phyloP scores from a whole-genome alignment of 2,888 invertebrate genomes.

The Acleris laterana region DNA sequence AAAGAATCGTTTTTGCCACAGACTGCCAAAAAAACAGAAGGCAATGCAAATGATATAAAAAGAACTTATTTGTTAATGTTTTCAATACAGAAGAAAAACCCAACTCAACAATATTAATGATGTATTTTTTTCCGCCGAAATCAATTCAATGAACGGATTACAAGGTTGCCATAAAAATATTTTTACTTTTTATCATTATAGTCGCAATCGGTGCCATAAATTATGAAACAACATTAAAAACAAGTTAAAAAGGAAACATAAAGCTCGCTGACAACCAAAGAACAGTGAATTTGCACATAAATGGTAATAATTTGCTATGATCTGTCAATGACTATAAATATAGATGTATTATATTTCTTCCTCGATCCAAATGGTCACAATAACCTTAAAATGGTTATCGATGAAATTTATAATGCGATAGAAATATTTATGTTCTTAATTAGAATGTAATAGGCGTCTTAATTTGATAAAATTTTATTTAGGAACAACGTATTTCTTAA shows the following conservation, averaged over 20 bases:
- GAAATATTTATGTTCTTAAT: conserved; percentile 50
- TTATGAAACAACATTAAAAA: conserved; percentile 39
- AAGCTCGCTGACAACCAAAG: conserved; percentile 46
- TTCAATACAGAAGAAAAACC: conserved; percentile 31
- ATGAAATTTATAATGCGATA: conserved; percentile 53
- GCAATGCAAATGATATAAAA: conserved; percentile 22
- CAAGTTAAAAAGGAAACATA: conserved; percentile 39
- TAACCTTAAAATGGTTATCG: conserved; percentile 47
- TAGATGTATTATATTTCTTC: conserved; percentile 48
- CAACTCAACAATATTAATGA: conserved; percentile 34
- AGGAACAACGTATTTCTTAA: neutral
- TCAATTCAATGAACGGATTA: conserved; percentile 37
- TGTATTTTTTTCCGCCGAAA: conserved; percentile 34
- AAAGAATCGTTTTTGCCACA: neutral
- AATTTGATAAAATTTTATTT: conserved; percentile 35
- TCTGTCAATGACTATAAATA: conserved; percentile 58
- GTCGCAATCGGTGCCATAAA: conserved; percentile 40
- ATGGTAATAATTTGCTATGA: conserved; percentile 63
- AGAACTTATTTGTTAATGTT: conserved; percentile 18
- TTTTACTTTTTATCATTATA: conserved; percentile 36
- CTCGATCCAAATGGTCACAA: conserved; percentile 42
- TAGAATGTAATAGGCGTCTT: conserved; percentile 39
- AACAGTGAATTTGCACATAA: conserved; percentile 61
- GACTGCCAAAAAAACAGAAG: conserved; percentile 29
- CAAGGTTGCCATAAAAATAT: conserved; percentile 34